Evolutionary conservation across 2,113 vertebrate species (phyloP).

Genomic region (Heloderma charlesbogerti): DNA sequence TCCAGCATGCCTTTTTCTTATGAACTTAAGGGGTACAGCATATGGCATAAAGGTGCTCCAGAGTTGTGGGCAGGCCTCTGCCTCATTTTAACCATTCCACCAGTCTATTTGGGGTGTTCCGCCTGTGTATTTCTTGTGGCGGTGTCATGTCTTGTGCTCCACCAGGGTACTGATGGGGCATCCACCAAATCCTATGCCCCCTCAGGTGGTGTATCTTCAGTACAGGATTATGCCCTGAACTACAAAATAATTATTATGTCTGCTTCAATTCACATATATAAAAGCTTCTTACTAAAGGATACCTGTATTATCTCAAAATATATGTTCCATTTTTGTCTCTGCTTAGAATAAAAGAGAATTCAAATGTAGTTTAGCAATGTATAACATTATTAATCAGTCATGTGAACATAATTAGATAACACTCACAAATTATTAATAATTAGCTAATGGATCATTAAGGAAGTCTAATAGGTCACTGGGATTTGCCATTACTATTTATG

Average conservation of each 20-base stretch:
- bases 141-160: too few species aligned
- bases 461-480: neutral
- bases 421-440: neutral
- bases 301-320: neutral
- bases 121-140: neutral
- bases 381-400: neutral
- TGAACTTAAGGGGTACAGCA: too few species aligned
- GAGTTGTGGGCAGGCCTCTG: too few species aligned
- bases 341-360: neutral
- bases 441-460: neutral
- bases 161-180: too few species aligned
- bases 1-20: too few species aligned
- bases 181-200: too few species aligned
- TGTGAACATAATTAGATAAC: neutral
- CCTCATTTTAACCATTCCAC: neutral
- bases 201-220: neutral
- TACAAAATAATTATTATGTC: conserved; percentile 2
- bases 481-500: neutral
- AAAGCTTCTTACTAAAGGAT: too few species aligned
- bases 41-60: too few species aligned
- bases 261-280: neutral
- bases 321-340: neutral
- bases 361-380: neutral
- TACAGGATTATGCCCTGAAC: neutral
- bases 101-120: neutral